Percentiles rank a stretch among this genome's conserved stretches.
These are phyloP conservation scores for Blomia tropicalis DNA, from an alignment of 2,888 invertebrate genomes.

Conservation along the genomic window DNA sequence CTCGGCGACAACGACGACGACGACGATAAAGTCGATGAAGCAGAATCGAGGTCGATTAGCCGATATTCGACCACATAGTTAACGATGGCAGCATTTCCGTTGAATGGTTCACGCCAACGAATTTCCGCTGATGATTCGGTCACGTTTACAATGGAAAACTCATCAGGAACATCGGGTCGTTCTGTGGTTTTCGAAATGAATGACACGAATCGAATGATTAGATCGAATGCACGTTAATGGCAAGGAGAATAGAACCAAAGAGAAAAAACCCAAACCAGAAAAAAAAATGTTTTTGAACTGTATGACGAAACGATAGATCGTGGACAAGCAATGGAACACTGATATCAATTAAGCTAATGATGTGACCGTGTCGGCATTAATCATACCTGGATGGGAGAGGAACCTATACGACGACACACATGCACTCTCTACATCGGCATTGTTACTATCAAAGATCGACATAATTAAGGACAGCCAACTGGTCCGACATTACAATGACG, in stretches of 20 bases:
- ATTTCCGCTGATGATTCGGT: conserved; percentile 32
- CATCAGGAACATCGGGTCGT: conserved; percentile 33
- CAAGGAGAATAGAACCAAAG: not conserved
- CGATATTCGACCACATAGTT: conserved; percentile 31
- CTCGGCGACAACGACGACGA: not conserved
- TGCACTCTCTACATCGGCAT: too few species aligned
- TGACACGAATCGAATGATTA: not conserved
- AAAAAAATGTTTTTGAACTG: not conserved
- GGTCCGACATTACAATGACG: too few species aligned
- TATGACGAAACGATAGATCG: not conserved
- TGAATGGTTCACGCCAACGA: conserved; percentile 33
- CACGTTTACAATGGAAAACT: conserved; percentile 31
- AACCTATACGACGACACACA: too few species aligned
- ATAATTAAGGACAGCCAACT: conserved; percentile 4
- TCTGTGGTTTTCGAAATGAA: conserved; percentile 31
- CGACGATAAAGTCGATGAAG: not conserved
- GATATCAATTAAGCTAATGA: conserved; percentile 18
- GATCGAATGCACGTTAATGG: too few species aligned
- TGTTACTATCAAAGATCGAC: not conserved
- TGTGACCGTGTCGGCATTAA: not conserved
- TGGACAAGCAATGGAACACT: not conserved
- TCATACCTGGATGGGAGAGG: too few species aligned
- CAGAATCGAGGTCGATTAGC: conserved; percentile 6
- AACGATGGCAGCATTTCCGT: conserved; percentile 34
- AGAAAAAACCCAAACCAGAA: not conserved